A percentile compares a stretch with the other conserved stretches of the same genome.
Evolutionary conservation across 2,888 invertebrate genomes (phyloP).

Genomic region (Pyrocoelia pectoralis): DNA sequence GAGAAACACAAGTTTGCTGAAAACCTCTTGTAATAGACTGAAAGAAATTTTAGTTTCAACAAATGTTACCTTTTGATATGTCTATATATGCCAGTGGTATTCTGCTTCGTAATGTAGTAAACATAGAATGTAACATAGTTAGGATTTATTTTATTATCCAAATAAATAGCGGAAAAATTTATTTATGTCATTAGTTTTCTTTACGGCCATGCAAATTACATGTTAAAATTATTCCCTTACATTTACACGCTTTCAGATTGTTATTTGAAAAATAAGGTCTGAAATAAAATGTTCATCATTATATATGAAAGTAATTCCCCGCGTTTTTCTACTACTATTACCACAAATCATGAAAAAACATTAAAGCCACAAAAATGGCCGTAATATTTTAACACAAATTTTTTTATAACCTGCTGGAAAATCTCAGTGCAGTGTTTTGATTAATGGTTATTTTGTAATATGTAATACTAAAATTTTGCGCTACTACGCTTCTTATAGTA

Average conservation of each 20-base stretch:
- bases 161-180: constrained; percentile 4
- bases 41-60: constrained; percentile 30
- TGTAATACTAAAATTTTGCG: background rate
- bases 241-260: constrained; percentile 11
- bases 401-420: constrained; percentile 16
- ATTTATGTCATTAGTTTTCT: constrained; percentile 7
- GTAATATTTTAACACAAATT: constrained; percentile 42
- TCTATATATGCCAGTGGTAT: constrained; percentile 12
- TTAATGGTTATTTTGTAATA: constrained; percentile 2
- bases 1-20: constrained; percentile 18
- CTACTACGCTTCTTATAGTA: too few species aligned
- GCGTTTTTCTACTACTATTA: constrained; percentile 18
- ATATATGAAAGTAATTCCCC: constrained; percentile 5
- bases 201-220: background rate
- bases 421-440: background rate
- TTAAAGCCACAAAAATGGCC: constrained; percentile 44
- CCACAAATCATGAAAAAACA: constrained; percentile 44
- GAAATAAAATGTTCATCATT: constrained; percentile 5
- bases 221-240: constrained; percentile 8
- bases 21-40: constrained; percentile 16
- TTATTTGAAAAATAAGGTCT: background rate
- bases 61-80: constrained; percentile 22
- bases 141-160: constrained; percentile 8
- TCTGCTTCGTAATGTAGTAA: constrained; percentile 13
- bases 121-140: background rate